These are phyloP conservation scores for Dolichomitus sp. DNA, from an alignment of 2,888 invertebrate genomes.

Conservation along the genomic window DNA sequence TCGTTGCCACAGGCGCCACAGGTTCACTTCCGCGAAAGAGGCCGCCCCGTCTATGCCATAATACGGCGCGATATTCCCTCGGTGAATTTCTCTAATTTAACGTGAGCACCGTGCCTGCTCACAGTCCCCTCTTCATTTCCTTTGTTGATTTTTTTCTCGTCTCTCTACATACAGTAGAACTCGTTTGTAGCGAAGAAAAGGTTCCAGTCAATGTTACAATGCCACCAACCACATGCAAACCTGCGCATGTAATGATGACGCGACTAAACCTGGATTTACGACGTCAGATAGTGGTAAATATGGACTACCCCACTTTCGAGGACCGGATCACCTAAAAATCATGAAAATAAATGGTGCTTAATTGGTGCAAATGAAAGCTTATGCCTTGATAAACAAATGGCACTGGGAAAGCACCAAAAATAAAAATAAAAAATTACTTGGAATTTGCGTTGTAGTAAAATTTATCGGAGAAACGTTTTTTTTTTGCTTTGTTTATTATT, in stretches of 20 bases:
- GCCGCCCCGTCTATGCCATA: conserved; percentile 24
- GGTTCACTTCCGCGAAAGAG: conserved; percentile 41
- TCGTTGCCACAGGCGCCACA: conserved; percentile 49
- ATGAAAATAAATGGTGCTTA: too few species aligned
- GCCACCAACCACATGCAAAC: not conserved
- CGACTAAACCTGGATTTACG: not conserved
- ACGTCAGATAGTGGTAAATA: too few species aligned
- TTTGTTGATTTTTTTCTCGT: conserved; percentile 11
- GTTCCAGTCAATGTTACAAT: not conserved
- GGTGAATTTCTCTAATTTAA: conserved; percentile 47
- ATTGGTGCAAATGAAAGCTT: too few species aligned
- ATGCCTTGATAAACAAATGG: too few species aligned
- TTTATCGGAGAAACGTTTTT: too few species aligned
- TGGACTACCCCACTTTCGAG: too few species aligned
- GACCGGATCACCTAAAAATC: too few species aligned
- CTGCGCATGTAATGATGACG: not conserved
- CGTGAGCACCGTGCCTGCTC: conserved; percentile 2
- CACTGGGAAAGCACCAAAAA: too few species aligned
- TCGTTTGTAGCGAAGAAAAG: not conserved
- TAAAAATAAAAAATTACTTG: too few species aligned
- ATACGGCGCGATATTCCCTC: conserved; percentile 33
- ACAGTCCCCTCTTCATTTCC: not conserved
- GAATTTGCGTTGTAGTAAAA: too few species aligned
- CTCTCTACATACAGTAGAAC: not conserved
- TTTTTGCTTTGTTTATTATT: not conserved